Percentiles rank a stretch among this genome's conserved stretches.
Evolutionary conservation across 2,888 invertebrate species (phyloP).

Genomic region (Callosobruchus maculatus): DNA sequence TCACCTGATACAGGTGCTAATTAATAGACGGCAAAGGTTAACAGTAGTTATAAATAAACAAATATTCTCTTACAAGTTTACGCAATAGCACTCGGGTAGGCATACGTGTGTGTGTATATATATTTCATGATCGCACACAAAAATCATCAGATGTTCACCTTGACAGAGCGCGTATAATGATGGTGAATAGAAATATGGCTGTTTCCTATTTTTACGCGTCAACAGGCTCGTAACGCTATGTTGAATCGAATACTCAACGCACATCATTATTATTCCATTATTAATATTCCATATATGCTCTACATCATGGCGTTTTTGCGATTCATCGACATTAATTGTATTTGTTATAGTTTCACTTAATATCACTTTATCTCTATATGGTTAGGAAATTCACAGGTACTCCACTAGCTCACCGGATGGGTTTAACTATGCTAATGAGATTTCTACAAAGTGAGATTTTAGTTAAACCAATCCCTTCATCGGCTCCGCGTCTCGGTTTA

Average conservation of each 20-base stretch:
- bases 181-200: background rate
- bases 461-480: too few species aligned
- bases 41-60: background rate
- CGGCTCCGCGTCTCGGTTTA: too few species aligned
- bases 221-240: background rate
- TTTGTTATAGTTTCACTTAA: background rate
- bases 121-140: background rate
- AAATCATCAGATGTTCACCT: background rate
- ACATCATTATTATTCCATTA: background rate
- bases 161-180: background rate
- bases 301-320: background rate
- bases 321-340: background rate
- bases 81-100: background rate
- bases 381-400: background rate
- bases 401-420: background rate
- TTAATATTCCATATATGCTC: background rate
- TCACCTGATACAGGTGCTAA: background rate
- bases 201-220: background rate
- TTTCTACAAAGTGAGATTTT: too few species aligned
- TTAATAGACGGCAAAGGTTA: background rate
- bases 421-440: too few species aligned
- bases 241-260: background rate
- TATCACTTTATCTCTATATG: background rate
- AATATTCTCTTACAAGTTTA: background rate
- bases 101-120: background rate